These are phyloP conservation scores for Lottia gigantea DNA, from an alignment of 2,888 invertebrate species.

Conservation along the genomic window DNA sequence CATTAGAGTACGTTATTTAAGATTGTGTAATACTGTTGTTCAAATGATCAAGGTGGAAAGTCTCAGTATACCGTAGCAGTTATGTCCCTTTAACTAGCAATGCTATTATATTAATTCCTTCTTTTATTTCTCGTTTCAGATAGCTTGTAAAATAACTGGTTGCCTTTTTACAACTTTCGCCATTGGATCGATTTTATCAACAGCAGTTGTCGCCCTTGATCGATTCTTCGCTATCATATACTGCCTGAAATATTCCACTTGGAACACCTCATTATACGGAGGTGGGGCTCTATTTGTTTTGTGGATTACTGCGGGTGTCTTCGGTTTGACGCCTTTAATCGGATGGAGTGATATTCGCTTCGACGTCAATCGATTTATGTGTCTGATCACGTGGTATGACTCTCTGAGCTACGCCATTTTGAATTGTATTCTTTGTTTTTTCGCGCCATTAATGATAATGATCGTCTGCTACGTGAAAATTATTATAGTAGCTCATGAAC, in stretches of 20 bases:
- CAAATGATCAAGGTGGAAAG: too few relatives aligned
- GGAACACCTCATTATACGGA: slow-evolving; percentile 31
- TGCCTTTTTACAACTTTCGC: slow-evolving; percentile 27
- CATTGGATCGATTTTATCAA: slow-evolving; percentile 29
- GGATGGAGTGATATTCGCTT: slow-evolving; percentile 19
- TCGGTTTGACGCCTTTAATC: slow-evolving; percentile 26
- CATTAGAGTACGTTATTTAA: too few relatives aligned
- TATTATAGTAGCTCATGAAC: slow-evolving; percentile 34
- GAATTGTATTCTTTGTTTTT: slow-evolving; percentile 19
- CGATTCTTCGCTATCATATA: slow-evolving; percentile 40
- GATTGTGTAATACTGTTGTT: too few relatives aligned
- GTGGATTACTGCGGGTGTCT: slow-evolving; percentile 26
- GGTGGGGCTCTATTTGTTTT: slow-evolving; percentile 20
- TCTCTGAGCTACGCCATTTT: slow-evolving; percentile 20
- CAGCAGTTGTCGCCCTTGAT: slow-evolving; percentile 37
- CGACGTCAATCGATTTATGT: slow-evolving; percentile 17
- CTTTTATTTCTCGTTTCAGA: slow-evolving; percentile 29
- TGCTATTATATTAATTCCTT: neutral
- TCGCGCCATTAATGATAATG: slow-evolving; percentile 30
- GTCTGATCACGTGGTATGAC: slow-evolving; percentile 22
- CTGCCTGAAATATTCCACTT: slow-evolving; percentile 38
- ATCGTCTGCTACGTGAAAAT: slow-evolving; percentile 33
- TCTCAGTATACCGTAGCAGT: too few relatives aligned
- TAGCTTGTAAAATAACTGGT: slow-evolving; percentile 27
- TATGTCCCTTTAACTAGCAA: too few relatives aligned